A percentile compares a stretch with the other conserved stretches of the same genome.
These are phyloP conservation scores for Synanthedon myopaeformis DNA, from an alignment of 2,888 invertebrate genomes.

Conservation along the genomic window DNA sequence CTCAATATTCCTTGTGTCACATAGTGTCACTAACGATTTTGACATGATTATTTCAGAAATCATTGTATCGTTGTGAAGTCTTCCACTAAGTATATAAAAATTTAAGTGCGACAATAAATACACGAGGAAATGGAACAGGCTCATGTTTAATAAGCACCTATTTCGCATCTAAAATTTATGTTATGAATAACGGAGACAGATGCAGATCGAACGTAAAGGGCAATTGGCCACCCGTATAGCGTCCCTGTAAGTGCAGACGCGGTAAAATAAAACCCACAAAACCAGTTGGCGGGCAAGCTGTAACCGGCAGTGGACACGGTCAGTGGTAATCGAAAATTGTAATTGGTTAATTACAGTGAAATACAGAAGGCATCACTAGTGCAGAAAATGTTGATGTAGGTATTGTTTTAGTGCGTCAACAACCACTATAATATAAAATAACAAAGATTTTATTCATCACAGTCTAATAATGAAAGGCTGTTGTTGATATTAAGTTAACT, in stretches of 20 bases:
- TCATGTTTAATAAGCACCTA: conserved; percentile 9
- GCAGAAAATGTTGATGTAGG: not conserved
- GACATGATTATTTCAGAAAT: no score
- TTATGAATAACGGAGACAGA: conserved; percentile 19
- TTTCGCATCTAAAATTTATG: conserved; percentile 24
- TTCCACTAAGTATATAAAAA: no score
- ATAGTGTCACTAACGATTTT: no score
- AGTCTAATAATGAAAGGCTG: no score
- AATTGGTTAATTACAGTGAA: conserved; percentile 37
- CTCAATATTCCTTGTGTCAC: no score
- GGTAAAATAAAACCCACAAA: conserved; percentile 36
- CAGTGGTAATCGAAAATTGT: conserved; percentile 52
- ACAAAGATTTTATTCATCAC: no score
- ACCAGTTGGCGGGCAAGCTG: conserved; percentile 35
- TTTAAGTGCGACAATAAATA: no score
- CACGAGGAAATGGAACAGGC: conserved; percentile 2
- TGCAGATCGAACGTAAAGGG: conserved; percentile 21
- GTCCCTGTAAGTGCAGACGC: conserved; percentile 18
- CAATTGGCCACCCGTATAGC: conserved; percentile 41
- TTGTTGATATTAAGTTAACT: no score
- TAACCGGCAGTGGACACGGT: conserved; percentile 33
- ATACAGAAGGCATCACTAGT: conserved; percentile 4
- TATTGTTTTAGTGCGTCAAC: not conserved
- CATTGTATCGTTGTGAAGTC: no score
- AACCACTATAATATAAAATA: no score